phyloP scores from a whole-genome alignment of 1,140 invertebrate genomes.

The Drosophila fuyamai region DNA sequence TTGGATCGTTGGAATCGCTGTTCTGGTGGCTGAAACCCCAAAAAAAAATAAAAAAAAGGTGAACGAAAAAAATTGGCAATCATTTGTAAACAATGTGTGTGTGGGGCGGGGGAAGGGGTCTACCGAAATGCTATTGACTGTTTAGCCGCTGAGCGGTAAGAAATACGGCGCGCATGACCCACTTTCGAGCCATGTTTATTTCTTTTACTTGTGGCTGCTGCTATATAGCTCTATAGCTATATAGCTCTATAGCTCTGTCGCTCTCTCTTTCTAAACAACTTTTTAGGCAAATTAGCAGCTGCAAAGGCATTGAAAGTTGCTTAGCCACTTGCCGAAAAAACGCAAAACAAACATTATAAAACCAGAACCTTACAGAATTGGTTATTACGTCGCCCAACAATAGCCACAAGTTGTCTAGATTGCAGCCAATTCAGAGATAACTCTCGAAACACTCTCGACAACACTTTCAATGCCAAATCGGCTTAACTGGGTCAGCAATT shows the following conservation, averaged over 20 bases:
- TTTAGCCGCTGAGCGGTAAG: constrained; percentile 64
- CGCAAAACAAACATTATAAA: constrained; percentile 7
- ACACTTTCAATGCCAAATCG: constrained; percentile 65
- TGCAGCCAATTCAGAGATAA: constrained; percentile 52
- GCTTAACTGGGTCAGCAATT: constrained; percentile 54
- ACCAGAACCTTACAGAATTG: constrained; percentile 44
- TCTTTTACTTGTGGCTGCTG: constrained; percentile 33
- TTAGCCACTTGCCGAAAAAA: constrained; percentile 75
- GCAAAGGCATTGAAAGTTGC: constrained; percentile 78
- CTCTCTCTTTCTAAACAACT: constrained; percentile 71
- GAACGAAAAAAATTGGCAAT: constrained; percentile 81
- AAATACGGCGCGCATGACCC: constrained; percentile 74
- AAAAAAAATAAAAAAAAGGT: constrained; percentile 4
- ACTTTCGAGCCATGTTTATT: constrained; percentile 72
- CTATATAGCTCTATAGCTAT: background rate
- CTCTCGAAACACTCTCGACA: constrained; percentile 40
- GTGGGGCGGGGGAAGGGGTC: constrained; percentile 23
- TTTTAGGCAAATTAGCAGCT: constrained; percentile 78
- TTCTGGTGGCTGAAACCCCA: constrained; percentile 11
- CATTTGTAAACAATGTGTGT: constrained; percentile 78
- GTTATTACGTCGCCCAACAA: constrained; percentile 48
- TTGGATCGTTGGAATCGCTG: constrained; percentile 14
- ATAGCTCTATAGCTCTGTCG: constrained; percentile 10
- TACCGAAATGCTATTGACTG: constrained; percentile 58
- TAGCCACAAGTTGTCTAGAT: constrained; percentile 47